Evolutionary conservation across 1,140 invertebrate species (phyloP), one percentile per base, ranked within the genome.

Genomic region (Nomia melanderi): DNA sequence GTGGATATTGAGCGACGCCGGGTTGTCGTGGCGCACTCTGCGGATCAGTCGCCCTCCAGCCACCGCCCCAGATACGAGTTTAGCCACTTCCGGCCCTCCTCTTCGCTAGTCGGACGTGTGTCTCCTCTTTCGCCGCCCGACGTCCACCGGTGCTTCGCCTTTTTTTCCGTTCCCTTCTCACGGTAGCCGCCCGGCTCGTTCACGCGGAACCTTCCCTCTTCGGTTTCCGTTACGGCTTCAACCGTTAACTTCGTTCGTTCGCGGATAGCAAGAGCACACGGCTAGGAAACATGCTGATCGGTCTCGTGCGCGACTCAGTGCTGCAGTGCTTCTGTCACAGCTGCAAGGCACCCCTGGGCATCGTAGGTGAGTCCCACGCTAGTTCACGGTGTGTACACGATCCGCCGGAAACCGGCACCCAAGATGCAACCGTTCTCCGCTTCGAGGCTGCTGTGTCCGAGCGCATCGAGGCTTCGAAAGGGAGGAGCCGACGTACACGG

Each of bases 311-410:
- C 90, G 96, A 97, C 91, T 97, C 96, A 86, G 95, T 97, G 90
- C 94, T 97, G 94, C 96, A 96, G 93, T 97, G 96, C 93, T 97
- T 97, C 93, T 97, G 96, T 93, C 96, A 96, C 91, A 96, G 96
- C 92, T 97, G 96, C 94, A 95, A 96, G 90, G 96, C 95, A 88
- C 96, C 96, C 78, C 93, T 96, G 81, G 93, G 95, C 84, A 93
- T 95, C 87, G 93, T 95, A 93, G 95, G 95, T 96, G 93, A 94
- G 93, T 91, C 29, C 9, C 54, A 7, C 14, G 20, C 4, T 17
- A 14, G 14, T 39, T 11, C 36, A 9, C 11, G 8, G 36, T 9
- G 2, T 11, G 1, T 39, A 0, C 11, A 39, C 8, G 8, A 39
- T 9, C n/a, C 36, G 36, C 6, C 36, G 0, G 36, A 39, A 2